Percentiles rank a stretch among this genome's conserved stretches.
phyloP scores from a whole-genome alignment of 1,140 invertebrate genomes.

The Telenomus remus region DNA sequence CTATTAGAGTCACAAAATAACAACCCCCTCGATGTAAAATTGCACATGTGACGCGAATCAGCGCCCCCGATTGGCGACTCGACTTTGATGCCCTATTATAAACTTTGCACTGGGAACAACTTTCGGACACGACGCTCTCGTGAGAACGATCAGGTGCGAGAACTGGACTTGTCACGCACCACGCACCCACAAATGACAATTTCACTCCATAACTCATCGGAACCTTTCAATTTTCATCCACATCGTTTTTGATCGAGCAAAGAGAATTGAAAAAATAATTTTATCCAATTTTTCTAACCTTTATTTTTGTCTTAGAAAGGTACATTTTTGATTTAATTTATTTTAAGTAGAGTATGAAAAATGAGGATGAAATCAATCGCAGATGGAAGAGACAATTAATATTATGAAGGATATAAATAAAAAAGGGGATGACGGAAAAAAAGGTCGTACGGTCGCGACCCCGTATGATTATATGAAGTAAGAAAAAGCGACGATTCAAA shows the following conservation, averaged over 20 bases:
- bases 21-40: constrained; percentile 61
- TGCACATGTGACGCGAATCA: constrained; percentile 58
- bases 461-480: constrained; percentile 66
- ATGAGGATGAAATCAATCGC: too few relatives aligned
- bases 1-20: constrained; percentile 35
- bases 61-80: constrained; percentile 23
- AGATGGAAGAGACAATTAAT: too few relatives aligned
- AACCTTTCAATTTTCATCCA: background rate
- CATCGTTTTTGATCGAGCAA: too few relatives aligned
- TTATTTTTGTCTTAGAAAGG: too few relatives aligned
- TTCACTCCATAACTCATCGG: background rate
- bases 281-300: too few relatives aligned
- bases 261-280: too few relatives aligned
- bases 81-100: constrained; percentile 58
- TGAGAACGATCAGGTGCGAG: constrained; percentile 42
- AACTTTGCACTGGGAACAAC: constrained; percentile 61
- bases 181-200: background rate
- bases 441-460: constrained; percentile 62
- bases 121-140: constrained; percentile 12
- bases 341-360: too few relatives aligned
- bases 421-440: background rate
- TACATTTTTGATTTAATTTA: too few relatives aligned
- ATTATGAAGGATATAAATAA: background rate
- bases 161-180: constrained; percentile 25
- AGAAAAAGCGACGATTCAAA: constrained; percentile 62